These are phyloP conservation scores for Otis tarda DNA, from an alignment of 2,113 vertebrate species.

Conservation along the genomic window DNA sequence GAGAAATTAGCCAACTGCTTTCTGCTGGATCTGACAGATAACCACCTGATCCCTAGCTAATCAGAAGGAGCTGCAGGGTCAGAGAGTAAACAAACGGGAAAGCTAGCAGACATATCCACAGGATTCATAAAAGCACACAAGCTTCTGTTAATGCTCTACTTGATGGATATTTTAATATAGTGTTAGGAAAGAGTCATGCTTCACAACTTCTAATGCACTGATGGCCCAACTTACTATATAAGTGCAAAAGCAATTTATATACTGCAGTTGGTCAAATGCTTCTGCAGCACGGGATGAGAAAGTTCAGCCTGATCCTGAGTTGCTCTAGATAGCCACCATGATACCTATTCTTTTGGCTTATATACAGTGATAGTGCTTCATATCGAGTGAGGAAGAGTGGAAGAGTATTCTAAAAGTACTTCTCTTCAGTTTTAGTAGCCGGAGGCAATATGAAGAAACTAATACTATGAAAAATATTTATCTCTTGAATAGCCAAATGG, in stretches of 20 bases:
- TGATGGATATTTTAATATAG: neutral
- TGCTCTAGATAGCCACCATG: neutral
- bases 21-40: neutral
- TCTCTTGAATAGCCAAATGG: neutral
- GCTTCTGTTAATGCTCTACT: rapidly evolving
- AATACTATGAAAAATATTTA: neutral
- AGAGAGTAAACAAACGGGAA: neutral
- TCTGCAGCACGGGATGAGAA: neutral
- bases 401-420: neutral
- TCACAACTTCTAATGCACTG: neutral
- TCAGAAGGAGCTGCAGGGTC: neutral
- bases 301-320: neutral
- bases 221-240: neutral
- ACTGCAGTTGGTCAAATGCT: neutral
- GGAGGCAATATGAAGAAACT: neutral
- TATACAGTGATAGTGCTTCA: neutral
- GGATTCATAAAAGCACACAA: neutral
- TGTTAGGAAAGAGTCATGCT: neutral
- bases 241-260: neutral
- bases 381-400: neutral
- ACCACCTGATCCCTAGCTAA: neutral
- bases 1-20: neutral
- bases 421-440: neutral
- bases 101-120: neutral
- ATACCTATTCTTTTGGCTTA: neutral